phyloP scores from a whole-genome alignment of 2,113 vertebrate genomes.

The Paraplagusia blochii region DNA sequence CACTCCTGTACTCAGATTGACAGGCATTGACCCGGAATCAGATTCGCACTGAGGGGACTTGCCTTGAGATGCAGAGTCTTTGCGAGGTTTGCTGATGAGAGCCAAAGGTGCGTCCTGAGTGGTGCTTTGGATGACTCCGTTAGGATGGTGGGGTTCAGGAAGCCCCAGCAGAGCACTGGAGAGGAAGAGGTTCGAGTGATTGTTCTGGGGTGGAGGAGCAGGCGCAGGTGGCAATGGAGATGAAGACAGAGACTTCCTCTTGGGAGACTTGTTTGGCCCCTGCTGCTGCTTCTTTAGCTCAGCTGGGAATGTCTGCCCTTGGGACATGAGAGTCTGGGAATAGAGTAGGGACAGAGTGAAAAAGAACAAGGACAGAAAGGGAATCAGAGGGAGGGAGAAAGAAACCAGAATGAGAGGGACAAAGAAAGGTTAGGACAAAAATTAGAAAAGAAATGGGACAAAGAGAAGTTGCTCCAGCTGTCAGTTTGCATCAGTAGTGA shows the following conservation, averaged over 20 bases:
- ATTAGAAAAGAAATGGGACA: conserved; percentile 61
- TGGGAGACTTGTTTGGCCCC: conserved; percentile 85
- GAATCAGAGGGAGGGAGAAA: conserved; percentile 24
- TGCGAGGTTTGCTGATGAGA: conserved; percentile 90
- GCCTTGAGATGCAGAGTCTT: conserved; percentile 80
- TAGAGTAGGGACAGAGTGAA: conserved; percentile 30
- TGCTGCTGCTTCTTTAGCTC: conserved; percentile 87
- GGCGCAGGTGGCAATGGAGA: conserved; percentile 63
- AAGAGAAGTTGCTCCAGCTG: conserved; percentile 74
- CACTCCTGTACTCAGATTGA: conserved; percentile 87
- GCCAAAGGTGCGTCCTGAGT: conserved; percentile 95
- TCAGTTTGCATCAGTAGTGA: conserved; percentile 71
- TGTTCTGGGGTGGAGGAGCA: conserved; percentile 78
- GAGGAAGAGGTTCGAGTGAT: conserved; percentile 92
- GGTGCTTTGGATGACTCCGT: conserved; percentile 93
- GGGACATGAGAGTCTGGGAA: conserved; percentile 75
- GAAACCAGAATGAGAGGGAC: conserved; percentile 38
- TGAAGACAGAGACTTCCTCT: conserved; percentile 83
- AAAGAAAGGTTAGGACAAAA: conserved; percentile 58
- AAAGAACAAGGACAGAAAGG: conserved; percentile 41
- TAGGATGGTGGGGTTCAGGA: conserved; percentile 79
- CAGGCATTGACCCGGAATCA: conserved; percentile 80
- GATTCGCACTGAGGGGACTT: conserved; percentile 70
- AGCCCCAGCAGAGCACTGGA: conserved; percentile 93
- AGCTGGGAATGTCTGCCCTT: conserved; percentile 90